Evolutionary conservation across 2,113 vertebrate species (phyloP).

Genomic region (Zapus hudsonius): DNA sequence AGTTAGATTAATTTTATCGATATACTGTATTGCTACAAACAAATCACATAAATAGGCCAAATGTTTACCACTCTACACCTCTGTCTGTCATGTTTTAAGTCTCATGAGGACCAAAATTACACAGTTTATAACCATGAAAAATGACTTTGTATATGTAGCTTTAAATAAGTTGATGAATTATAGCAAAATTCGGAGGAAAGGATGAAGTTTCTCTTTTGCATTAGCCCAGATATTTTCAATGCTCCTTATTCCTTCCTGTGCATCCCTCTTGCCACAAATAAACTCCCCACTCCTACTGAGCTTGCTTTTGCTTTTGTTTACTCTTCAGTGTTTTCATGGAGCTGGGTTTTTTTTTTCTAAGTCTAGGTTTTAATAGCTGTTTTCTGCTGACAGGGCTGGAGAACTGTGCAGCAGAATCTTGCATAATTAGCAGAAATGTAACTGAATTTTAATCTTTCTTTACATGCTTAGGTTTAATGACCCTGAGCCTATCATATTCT

Average conservation of each 20-base stretch:
- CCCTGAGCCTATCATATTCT: not conserved
- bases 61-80: not conserved
- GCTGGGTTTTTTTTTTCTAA: not conserved
- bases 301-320: not conserved
- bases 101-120: not conserved
- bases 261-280: not conserved
- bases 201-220: not conserved
- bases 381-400: conserved; percentile 21
- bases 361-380: conserved; percentile 4
- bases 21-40: not conserved
- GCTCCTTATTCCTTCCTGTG: not conserved
- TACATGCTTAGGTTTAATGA: conserved; percentile 10
- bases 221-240: not conserved
- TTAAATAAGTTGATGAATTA: not conserved
- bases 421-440: not conserved
- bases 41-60: not conserved
- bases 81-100: not conserved
- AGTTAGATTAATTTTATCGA: not conserved
- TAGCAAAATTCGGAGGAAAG: not conserved
- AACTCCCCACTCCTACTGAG: not conserved
- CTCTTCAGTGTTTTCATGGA: not conserved
- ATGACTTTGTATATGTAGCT: not conserved
- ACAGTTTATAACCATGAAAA: not conserved
- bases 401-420: not conserved
- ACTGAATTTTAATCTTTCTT: conserved; percentile 3